Evolutionary conservation across 2,113 vertebrate genomes (phyloP), one percentile per base, ranked within the genome.

Genomic region (Cyprinodon variegatus): DNA sequence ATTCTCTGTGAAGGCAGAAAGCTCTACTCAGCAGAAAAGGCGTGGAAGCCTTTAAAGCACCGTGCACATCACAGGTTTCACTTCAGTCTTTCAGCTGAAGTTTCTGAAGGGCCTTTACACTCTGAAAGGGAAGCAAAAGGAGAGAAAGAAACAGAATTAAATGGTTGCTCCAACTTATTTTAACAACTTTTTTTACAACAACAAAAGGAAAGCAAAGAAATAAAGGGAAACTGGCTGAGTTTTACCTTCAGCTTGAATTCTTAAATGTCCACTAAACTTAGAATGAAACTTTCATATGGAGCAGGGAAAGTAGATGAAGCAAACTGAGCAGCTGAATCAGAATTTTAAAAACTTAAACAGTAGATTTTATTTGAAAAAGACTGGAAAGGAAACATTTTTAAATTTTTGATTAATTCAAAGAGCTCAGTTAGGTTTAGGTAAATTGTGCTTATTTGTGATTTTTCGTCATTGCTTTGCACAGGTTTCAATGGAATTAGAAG

Each of bases 21-120:
- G 36, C n/a, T 71, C 12, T 57, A 22, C 22, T 57, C 64, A 40
- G 53, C 45, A 71, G 61, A 1, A 45, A 62, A 64, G 66, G n/a
- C 68, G 13, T 22, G 14, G 36, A 66, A 62, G 68, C n/a, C 41
- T 70, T 78, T 17, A 45, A 14, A 66, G 50, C 10, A 29, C 57
- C 64, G 13, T 2, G 65, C 74, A 73, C 66, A 76, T 79, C 46
- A 66, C 17, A 64, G 65, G n/a, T 67, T 82, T 68, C 36, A 73
- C 61, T 29, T 67, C 48, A 12, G 59, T 61, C 53, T 63, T 74
- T 76, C 46, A 75, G 53, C 50, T 48, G 37, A 61, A 67, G 82
- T 57, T 62, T 66, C 17, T 15, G 50, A 68, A 61, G 43, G 68
- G 67, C 29, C 20, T 14, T n/a, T 39, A 13, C 14, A 61, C 7